Percentiles rank a stretch among this genome's conserved stretches.
These are phyloP conservation scores for Poeciliopsis turneri DNA, from an alignment of 2,797 vertebrate species.

Conservation along the genomic window DNA sequence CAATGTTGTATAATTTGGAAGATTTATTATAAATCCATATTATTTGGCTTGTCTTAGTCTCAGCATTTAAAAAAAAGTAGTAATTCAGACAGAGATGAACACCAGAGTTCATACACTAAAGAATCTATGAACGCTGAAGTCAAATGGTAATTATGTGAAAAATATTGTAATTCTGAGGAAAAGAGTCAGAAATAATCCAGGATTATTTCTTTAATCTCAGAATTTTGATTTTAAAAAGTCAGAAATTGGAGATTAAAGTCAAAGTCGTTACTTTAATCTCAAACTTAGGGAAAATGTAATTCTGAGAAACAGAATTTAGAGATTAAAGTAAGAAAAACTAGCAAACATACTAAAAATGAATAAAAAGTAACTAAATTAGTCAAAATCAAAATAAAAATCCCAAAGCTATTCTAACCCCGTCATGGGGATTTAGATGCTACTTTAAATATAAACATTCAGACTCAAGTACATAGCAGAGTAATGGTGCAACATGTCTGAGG, in stretches of 20 bases:
- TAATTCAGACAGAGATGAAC: background rate
- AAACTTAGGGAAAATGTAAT: background rate
- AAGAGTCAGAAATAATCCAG: background rate
- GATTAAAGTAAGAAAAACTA: background rate
- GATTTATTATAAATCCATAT: background rate
- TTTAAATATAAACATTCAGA: conserved; percentile 19
- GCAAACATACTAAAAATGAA: no score
- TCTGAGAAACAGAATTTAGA: no score
- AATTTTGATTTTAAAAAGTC: no score
- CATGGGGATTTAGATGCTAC: background rate
- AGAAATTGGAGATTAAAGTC: background rate
- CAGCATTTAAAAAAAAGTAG: background rate
- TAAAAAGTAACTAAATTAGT: no score
- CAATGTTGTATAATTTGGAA: background rate
- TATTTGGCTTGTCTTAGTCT: background rate
- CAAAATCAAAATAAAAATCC: no score
- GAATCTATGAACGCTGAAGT: no score
- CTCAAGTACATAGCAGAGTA: background rate
- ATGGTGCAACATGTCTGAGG: conserved; percentile 18
- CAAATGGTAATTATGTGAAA: no score
- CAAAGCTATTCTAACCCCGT: no score
- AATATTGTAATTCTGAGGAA: background rate
- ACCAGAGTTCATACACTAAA: background rate
- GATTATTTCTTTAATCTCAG: background rate
- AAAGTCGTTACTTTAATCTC: background rate